These are phyloP conservation scores for Atrina japonica DNA, from an alignment of 2,888 invertebrate species.

Conservation along the genomic window DNA sequence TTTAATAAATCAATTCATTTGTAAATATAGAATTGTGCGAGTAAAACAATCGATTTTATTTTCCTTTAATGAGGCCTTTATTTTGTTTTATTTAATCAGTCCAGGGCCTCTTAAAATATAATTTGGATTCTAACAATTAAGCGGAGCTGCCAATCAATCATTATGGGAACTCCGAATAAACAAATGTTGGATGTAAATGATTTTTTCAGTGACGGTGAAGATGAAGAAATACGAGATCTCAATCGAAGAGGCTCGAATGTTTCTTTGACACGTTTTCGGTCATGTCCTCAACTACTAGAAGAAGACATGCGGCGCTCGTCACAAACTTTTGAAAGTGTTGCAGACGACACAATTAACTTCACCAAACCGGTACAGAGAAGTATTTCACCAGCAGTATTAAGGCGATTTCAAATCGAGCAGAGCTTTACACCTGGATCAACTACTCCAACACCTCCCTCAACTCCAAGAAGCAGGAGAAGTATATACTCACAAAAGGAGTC, in stretches of 20 bases:
- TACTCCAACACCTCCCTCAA: conserved; percentile 69
- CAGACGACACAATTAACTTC: conserved; percentile 51
- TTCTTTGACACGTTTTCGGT: conserved; percentile 55
- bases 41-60: no score
- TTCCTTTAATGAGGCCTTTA: no score
- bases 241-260: conserved; percentile 54
- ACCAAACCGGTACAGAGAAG: conserved; percentile 35
- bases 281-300: conserved; percentile 56
- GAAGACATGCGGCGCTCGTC: conserved; percentile 39
- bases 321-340: conserved; percentile 48
- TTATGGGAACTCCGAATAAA: conserved; percentile 2
- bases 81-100: no score
- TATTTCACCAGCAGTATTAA: conserved; percentile 30
- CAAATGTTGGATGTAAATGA: conserved; percentile 14
- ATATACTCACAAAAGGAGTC: conserved; percentile 55
- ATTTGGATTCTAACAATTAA: no score
- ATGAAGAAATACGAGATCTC: conserved; percentile 29
- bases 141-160: no score
- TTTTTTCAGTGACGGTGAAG: conserved; percentile 26
- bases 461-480: conserved; percentile 66
- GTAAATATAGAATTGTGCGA: no score
- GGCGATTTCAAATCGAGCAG: conserved; percentile 35
- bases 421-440: conserved; percentile 52
- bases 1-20: no score
- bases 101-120: no score